These are phyloP conservation scores for Hoplostethus mediterraneus DNA, from an alignment of 2,797 vertebrate species.

Conservation along the genomic window DNA sequence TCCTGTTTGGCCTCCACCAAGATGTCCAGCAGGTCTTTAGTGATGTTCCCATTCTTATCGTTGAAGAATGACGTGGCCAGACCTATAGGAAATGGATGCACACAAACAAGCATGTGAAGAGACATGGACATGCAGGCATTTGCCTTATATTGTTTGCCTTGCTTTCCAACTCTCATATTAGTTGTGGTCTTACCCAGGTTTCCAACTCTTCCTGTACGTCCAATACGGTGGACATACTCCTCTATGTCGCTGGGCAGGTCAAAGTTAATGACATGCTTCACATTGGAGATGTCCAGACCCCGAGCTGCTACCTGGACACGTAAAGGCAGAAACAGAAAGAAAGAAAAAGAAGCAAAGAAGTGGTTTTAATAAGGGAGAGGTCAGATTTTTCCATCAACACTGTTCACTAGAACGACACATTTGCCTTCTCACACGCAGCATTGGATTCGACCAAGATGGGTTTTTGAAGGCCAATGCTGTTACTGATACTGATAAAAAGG, in stretches of 20 bases:
- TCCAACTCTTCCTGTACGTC: slow-evolving; percentile 95
- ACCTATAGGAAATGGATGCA: slow-evolving; percentile 73
- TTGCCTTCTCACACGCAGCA: too few relatives aligned
- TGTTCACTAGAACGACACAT: too few relatives aligned
- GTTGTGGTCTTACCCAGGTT: slow-evolving; percentile 87
- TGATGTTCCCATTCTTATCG: slow-evolving; percentile 94
- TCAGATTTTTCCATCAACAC: too few relatives aligned
- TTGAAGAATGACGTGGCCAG: slow-evolving; percentile 98
- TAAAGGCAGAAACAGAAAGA: background rate
- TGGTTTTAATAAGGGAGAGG: too few relatives aligned
- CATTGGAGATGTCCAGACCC: slow-evolving; percentile 93
- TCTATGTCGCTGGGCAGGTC: slow-evolving; percentile 97
- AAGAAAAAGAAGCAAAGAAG: background rate
- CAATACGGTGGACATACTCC: slow-evolving; percentile 97
- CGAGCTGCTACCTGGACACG: slow-evolving; percentile 91
- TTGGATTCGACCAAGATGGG: too few relatives aligned
- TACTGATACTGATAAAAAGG: too few relatives aligned
- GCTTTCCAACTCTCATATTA: background rate
- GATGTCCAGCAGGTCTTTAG: slow-evolving; percentile 95
- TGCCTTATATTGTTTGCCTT: too few relatives aligned
- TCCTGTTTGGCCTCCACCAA: slow-evolving; percentile 97
- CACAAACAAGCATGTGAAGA: too few relatives aligned
- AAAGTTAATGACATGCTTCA: slow-evolving; percentile 98
- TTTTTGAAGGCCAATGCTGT: too few relatives aligned
- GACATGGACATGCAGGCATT: too few relatives aligned